Conservation (phyloP, 2,113 vertebrate species). For the Pedionomus torquatus region DNA sequence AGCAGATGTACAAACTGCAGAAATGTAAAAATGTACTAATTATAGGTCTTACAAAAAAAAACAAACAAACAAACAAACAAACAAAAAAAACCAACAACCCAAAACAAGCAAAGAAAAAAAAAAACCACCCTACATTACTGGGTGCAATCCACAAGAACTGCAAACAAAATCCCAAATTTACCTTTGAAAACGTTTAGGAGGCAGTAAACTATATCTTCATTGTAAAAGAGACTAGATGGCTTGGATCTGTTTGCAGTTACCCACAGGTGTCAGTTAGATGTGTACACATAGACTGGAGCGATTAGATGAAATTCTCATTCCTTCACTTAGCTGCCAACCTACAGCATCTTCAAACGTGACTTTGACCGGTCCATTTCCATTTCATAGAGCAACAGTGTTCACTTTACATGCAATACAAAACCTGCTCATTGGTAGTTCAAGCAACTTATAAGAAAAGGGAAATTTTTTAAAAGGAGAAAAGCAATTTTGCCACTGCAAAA, state of each 20-base stretch:
- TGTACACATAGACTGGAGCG: fast-evolving
- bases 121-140: too few species aligned
- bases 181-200: background rate
- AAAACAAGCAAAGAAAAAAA: too few species aligned
- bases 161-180: background rate
- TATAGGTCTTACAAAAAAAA: background rate
- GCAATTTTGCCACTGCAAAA: background rate
- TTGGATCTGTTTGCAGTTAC: background rate
- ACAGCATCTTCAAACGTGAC: background rate
- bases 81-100: too few species aligned
- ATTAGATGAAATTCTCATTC: background rate
- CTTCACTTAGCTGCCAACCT: background rate
- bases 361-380: background rate
- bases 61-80: too few species aligned
- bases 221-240: background rate
- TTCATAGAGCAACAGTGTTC: background rate
- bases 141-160: too few species aligned
- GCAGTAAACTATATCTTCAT: background rate
- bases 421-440: background rate
- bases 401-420: background rate
- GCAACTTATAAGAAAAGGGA: background rate
- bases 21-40: background rate
- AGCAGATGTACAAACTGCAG: background rate
- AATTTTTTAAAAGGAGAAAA: background rate
- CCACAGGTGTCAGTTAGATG: background rate